phyloP scores from a whole-genome alignment of 2,113 vertebrate genomes.

The Uropsilus gracilis region DNA sequence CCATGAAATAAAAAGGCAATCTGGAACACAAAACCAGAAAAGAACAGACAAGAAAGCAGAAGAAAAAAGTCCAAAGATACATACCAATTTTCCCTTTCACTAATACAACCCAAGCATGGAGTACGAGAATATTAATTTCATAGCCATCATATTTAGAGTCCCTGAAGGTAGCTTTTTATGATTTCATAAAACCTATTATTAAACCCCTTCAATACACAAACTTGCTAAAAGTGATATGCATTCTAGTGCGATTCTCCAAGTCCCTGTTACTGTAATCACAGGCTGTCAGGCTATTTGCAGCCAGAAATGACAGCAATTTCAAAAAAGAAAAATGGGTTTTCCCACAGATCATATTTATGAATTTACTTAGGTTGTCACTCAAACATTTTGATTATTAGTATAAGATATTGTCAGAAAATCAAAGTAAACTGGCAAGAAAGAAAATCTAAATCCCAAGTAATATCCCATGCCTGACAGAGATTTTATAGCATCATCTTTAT shows the following conservation, averaged over 20 bases:
- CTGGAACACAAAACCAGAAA: slow-evolving; percentile 4
- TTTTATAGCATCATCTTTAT: slow-evolving; percentile 54
- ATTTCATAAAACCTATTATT: slow-evolving; percentile 84
- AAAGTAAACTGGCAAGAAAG: slow-evolving; percentile 74
- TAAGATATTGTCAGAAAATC: slow-evolving; percentile 75
- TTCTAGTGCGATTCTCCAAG: slow-evolving; percentile 78
- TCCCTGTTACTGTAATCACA: slow-evolving; percentile 78
- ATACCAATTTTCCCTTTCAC: slow-evolving; percentile 79
- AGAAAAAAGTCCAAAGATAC: slow-evolving; percentile 63
- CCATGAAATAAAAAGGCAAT: slow-evolving; percentile 45
- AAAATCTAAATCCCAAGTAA: slow-evolving; percentile 54
- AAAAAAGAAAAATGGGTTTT: slow-evolving; percentile 81
- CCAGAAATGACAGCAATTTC: slow-evolving; percentile 83
- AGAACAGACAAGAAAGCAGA: not conserved
- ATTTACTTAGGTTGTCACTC: slow-evolving; percentile 86
- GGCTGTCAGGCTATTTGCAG: slow-evolving; percentile 77
- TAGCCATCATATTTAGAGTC: slow-evolving; percentile 79
- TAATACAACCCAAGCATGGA: slow-evolving; percentile 73
- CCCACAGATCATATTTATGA: slow-evolving; percentile 84
- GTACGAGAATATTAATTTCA: slow-evolving; percentile 75
- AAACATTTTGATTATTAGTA: slow-evolving; percentile 80
- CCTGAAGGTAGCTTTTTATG: slow-evolving; percentile 77
- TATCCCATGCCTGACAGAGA: slow-evolving; percentile 1
- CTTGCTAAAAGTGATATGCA: slow-evolving; percentile 73
- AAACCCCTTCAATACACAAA: slow-evolving; percentile 82